These are phyloP conservation scores for Bombus impatiens DNA, from an alignment of 1,140 invertebrate species.

Conservation along the genomic window DNA sequence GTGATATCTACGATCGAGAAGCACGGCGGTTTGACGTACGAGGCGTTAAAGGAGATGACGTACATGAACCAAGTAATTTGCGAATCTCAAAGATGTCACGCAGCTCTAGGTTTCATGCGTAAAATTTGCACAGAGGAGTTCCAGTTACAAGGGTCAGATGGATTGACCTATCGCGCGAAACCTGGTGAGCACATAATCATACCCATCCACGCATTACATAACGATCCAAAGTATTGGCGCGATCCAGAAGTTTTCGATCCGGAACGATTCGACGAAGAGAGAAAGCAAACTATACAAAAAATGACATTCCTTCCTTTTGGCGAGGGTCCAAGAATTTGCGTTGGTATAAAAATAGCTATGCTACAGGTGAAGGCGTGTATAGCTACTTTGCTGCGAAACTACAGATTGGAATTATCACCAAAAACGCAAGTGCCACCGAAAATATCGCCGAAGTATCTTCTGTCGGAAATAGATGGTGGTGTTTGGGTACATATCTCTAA, in stretches of 20 bases:
- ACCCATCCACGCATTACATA: conserved; percentile 80
- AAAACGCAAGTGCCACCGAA: conserved; percentile 59
- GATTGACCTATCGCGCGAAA: conserved; percentile 45
- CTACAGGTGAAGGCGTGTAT: conserved; percentile 59
- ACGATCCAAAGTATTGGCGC: conserved; percentile 62
- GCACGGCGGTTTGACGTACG: conserved; percentile 45
- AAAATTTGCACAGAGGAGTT: conserved; percentile 60
- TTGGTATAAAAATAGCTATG: conserved; percentile 77
- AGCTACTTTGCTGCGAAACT: conserved; percentile 52
- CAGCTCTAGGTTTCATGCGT: neutral
- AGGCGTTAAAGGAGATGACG: conserved; percentile 56
- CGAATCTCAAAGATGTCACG: conserved; percentile 62
- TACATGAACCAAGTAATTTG: conserved; percentile 66
- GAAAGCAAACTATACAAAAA: conserved; percentile 64
- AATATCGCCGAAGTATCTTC: neutral
- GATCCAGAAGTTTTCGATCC: conserved; percentile 87
- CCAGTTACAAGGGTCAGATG: conserved; percentile 64
- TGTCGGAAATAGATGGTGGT: conserved; percentile 35
- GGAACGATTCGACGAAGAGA: conserved; percentile 84
- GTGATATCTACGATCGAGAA: conserved; percentile 27
- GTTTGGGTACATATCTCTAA: conserved; percentile 51
- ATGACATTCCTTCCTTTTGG: conserved; percentile 84
- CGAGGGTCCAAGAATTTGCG: conserved; percentile 84
- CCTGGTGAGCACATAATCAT: conserved; percentile 71
- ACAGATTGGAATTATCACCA: conserved; percentile 55